These are phyloP conservation scores for Drosophila helvetica DNA, from an alignment of 2,888 invertebrate genomes.

Conservation along the genomic window DNA sequence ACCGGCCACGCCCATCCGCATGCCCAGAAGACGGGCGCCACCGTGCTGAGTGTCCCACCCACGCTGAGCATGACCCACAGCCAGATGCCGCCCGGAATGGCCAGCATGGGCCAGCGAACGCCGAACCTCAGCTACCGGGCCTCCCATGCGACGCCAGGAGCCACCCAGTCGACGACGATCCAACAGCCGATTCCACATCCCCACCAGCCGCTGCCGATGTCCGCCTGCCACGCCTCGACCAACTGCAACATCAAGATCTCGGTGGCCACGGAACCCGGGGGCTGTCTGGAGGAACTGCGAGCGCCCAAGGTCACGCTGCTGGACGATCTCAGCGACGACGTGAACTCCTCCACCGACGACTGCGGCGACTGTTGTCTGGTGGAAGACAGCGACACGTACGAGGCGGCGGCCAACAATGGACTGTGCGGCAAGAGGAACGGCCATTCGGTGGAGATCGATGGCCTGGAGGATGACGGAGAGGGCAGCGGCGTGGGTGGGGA, in stretches of 20 bases:
- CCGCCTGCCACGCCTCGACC: conserved; percentile 30
- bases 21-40: conserved; percentile 41
- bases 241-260: conserved; percentile 67
- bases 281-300: conserved; percentile 49
- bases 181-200: conserved; percentile 63
- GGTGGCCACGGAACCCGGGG: conserved; percentile 45
- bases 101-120: conserved; percentile 71
- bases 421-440: conserved; percentile 28
- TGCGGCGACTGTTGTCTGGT: conserved; percentile 70
- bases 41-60: conserved; percentile 77
- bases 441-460: conserved; percentile 2
- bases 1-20: conserved; percentile 47
- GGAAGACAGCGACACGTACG: conserved; percentile 69
- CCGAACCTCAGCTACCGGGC: conserved; percentile 67
- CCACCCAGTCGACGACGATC: conserved; percentile 45
- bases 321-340: conserved; percentile 69
- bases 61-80: conserved; percentile 72
- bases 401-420: conserved; percentile 49
- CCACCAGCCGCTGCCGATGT: conserved; percentile 34
- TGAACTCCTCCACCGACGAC: conserved; percentile 70
- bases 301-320: conserved; percentile 77
- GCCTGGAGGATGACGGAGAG: conserved; percentile 28
- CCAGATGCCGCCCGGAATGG: conserved; percentile 79
- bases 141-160: conserved; percentile 46
- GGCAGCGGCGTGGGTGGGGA: conserved; percentile 59